These are phyloP conservation scores for Rhysida immarginata DNA, from an alignment of 1,140 invertebrate genomes.

Conservation along the genomic window DNA sequence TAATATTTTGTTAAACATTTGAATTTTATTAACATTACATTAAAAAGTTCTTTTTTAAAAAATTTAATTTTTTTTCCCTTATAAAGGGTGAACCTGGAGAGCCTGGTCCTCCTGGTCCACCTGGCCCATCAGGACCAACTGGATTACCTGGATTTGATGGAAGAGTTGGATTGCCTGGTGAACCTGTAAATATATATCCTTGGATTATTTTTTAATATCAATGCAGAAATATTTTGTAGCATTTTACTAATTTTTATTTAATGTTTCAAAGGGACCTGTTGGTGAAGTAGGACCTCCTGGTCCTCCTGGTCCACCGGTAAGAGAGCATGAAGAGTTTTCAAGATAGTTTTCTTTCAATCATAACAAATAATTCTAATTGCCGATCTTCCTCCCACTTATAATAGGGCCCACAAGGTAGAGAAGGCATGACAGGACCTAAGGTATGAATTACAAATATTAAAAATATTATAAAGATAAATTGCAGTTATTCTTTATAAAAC, in stretches of 20 bases:
- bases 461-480: no score
- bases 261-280: conserved; percentile 36
- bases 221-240: no score
- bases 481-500: no score
- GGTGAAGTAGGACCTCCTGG: conserved; percentile 44
- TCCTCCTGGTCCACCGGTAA: conserved; percentile 41
- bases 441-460: conserved; percentile 36
- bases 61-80: no score
- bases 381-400: no score
- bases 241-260: background rate
- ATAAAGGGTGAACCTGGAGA: conserved; percentile 73
- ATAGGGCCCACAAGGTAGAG: conserved; percentile 35
- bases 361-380: no score
- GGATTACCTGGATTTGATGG: conserved; percentile 69
- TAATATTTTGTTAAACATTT: no score
- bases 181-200: conserved; percentile 27
- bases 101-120: conserved; percentile 70
- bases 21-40: no score
- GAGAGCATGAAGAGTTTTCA: no score
- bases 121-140: conserved; percentile 54
- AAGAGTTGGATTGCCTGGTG: conserved; percentile 44
- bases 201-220: no score
- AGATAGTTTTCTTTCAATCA: no score
- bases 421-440: conserved; percentile 44
- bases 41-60: no score